Percentiles rank a stretch among this genome's conserved stretches.
Evolutionary conservation across 2,888 invertebrate genomes (phyloP).

Genomic region (Oscheius sp.): DNA sequence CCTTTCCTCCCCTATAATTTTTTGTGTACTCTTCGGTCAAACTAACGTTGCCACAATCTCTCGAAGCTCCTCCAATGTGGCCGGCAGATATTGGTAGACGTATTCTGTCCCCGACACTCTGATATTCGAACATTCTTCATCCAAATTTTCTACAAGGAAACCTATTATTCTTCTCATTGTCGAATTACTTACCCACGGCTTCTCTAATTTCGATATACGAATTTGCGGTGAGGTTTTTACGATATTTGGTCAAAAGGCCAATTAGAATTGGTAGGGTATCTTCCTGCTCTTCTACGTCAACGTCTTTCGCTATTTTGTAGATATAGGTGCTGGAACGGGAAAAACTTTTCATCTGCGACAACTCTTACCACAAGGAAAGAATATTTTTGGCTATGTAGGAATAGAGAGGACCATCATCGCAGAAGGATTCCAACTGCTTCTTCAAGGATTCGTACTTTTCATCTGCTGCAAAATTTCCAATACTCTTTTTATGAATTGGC

Average conservation of each 20-base stretch:
- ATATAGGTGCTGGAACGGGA: not conserved
- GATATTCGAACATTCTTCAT: not conserved
- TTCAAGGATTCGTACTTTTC: not conserved
- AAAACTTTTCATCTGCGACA: no score
- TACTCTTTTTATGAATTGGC: no score
- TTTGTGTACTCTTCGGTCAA: no score
- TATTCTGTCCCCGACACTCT: no score
- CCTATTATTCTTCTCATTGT: not conserved
- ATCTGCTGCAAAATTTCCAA: not conserved
- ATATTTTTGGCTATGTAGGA: constrained; percentile 2
- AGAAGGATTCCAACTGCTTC: not conserved
- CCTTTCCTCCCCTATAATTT: no score
- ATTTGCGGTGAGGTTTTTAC: not conserved
- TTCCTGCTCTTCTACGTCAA: constrained; percentile 3
- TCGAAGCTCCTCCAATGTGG: not conserved
- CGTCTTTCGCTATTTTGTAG: not conserved
- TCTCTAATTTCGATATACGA: not conserved
- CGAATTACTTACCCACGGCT: not conserved
- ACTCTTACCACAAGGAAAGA: not conserved
- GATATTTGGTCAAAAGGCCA: not conserved
- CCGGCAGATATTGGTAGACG: not conserved
- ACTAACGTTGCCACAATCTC: no score
- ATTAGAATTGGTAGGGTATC: constrained; percentile 1
- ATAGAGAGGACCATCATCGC: not conserved
- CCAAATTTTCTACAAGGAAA: constrained; percentile 1